These are phyloP conservation scores for Turdus rufiventris DNA, from an alignment of 2,113 vertebrate species.

Conservation along the genomic window DNA sequence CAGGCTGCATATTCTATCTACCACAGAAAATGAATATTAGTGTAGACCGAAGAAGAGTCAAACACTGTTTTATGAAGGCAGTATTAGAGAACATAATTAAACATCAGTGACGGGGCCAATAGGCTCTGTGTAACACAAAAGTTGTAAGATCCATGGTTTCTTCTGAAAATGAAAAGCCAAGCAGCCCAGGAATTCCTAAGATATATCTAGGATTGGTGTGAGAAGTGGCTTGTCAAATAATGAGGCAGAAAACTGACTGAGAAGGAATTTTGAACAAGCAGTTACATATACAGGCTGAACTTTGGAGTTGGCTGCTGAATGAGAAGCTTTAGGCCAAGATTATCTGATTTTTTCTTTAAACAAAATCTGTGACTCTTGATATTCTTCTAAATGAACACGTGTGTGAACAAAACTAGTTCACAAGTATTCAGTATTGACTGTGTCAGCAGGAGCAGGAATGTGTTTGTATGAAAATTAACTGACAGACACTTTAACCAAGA, in stretches of 20 bases:
- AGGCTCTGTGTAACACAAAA: background rate
- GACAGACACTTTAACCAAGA: background rate
- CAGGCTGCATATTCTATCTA: background rate
- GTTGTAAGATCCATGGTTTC: background rate
- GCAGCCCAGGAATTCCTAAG: background rate
- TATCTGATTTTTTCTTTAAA: background rate
- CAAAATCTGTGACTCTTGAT: background rate
- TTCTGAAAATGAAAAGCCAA: background rate
- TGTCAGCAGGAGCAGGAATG: background rate
- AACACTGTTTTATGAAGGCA: background rate
- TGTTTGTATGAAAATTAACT: background rate
- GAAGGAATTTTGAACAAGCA: background rate
- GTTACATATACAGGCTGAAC: background rate
- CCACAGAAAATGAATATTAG: background rate
- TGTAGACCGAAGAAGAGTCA: background rate
- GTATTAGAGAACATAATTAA: background rate
- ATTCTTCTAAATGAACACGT: background rate
- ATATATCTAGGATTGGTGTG: background rate
- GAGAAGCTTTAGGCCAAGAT: background rate
- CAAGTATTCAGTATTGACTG: background rate
- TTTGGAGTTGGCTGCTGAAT: background rate
- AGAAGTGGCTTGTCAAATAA: background rate
- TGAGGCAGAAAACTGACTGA: background rate
- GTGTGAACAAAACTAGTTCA: background rate
- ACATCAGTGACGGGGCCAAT: background rate